These are phyloP conservation scores for Plecotus auritus DNA, from an alignment of 2,113 vertebrate genomes.

Conservation along the genomic window DNA sequence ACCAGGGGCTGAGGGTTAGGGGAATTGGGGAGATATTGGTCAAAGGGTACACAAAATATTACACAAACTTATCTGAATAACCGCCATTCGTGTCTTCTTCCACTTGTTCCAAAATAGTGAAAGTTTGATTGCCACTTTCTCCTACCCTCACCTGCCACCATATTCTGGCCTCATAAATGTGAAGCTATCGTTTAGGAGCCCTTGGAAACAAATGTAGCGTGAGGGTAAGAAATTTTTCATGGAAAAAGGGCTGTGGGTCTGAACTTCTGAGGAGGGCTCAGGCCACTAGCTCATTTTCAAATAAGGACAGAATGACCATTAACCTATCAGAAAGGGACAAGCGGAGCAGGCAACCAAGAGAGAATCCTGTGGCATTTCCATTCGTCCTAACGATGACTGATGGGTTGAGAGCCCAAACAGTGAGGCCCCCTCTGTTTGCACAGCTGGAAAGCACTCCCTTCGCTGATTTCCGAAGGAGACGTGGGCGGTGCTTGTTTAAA, in stretches of 20 bases:
- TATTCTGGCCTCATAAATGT: neutral
- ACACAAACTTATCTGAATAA: neutral
- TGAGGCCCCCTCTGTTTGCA: constrained; percentile 56
- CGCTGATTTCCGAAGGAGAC: constrained; percentile 50
- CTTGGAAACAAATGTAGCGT: neutral
- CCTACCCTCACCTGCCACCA: neutral
- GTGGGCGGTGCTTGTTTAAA: constrained; percentile 33
- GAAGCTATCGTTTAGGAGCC: neutral
- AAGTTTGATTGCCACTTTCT: neutral
- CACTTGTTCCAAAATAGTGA: neutral
- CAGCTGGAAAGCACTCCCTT: constrained; percentile 66
- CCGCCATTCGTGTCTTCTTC: neutral
- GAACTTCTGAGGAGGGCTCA: neutral
- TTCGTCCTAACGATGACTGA: neutral
- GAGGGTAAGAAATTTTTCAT: neutral
- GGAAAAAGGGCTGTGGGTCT: neutral
- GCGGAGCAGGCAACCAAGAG: constrained; percentile 34
- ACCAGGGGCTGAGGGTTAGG: neutral
- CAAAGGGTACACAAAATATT: neutral
- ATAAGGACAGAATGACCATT: constrained; percentile 24
- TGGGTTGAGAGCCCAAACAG: constrained; percentile 50
- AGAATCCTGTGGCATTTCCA: neutral
- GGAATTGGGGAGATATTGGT: neutral
- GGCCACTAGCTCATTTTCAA: neutral
- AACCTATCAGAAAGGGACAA: neutral